Base-by-base conservation (phyloP, 2,113 vertebrate genomes). In the Oncorhynchus tshawytscha region DNA sequence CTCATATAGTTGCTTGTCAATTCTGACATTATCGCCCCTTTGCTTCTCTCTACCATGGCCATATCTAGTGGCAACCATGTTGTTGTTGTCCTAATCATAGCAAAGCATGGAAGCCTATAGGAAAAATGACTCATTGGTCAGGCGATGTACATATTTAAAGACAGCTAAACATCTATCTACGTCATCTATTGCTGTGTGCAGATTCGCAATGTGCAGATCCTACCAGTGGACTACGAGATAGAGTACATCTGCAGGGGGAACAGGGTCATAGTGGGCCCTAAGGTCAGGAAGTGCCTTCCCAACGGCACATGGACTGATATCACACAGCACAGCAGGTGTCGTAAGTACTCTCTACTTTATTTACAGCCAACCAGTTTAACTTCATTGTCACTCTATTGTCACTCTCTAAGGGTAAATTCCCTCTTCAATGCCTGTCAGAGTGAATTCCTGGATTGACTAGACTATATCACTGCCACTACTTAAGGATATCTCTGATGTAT, bases 161-260 rank as follows among this genome's bases (percentile, higher is more conserved):
- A 15, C 18, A 54, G 16, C 15, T 54, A 54, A 18, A 54, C 3
- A 54, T 54, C 1, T 18, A 54, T 62, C 68, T 72, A 29, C 48
- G 0, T 70, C 0, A 11, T 74, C 7, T 72, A 6, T 78, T 6
- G 70, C 4, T 73, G 24, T 66, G 22, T 68, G 57, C 67, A 94
- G 94, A 94, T 94, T 81, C 93, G 92, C 75, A 94, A 88, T 11
- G 95, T 97, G 2, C 95, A 94, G 81, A 92, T 96, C 75, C 92
- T 98, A 76, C 97, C 97, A 0, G 94, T 98, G 83, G 96, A 97
- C 91, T 98, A 98, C 67, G 97, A 98, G 92, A 97, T 98, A 22
- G 97, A 98, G 87, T 97, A 96, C 77, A 96, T 98, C 79, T 98
- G 97, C 88, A 90, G 96, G 34, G 95, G 94, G 2, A 96, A 95